Evolutionary conservation across 2,113 vertebrate species (phyloP), one percentile per base, ranked within the genome.

Genomic region (Chaetops frenatus): DNA sequence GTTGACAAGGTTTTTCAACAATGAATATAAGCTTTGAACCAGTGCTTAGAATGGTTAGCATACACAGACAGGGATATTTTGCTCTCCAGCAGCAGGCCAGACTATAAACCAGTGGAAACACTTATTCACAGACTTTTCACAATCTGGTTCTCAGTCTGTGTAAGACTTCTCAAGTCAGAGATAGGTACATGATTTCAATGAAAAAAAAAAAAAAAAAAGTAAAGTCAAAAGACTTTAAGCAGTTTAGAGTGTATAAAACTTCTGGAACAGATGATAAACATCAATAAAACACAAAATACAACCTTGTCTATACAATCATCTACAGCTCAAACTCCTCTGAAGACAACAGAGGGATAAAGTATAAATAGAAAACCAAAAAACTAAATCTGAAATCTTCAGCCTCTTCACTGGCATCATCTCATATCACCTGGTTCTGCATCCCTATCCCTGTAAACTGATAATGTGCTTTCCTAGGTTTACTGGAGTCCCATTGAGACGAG

Each of bases 361-460:
- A 38, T n/a, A 81, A 81, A 76, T 25, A 62, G n/a, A 86, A 96
- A 70, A 57, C 14, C 9, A 62, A 92, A 80, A 90, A 61, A 38
- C 3, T 2, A 44, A 66, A 33, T 5, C 22, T 29, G 42, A 8
- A 61, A 72, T 35, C 70, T 90, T 88, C 88, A 84, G 45, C 71
- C 14, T 71, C 61, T 71, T 47, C 61, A 69, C 20, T 27, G 27
- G 33, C 51, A 47, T 54, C 69, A 78, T 70, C 27, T 64, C 21
- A 4, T 29, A 66, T 51, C 12, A 4, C 35, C 47, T 81, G 24
- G 33, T 58, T 91, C 60, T 91, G 42, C 44, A 74, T 15, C 33
- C 24, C 13, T n/a, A 23, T 95, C 35, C 23, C 72, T 57, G 9
- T 47, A 71, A 71, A 36, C 15, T 51, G 60, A 35, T 36, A 13